Evolutionary conservation across 2,797 vertebrate species (phyloP).

Genomic region (Brachyalestes nurse): DNA sequence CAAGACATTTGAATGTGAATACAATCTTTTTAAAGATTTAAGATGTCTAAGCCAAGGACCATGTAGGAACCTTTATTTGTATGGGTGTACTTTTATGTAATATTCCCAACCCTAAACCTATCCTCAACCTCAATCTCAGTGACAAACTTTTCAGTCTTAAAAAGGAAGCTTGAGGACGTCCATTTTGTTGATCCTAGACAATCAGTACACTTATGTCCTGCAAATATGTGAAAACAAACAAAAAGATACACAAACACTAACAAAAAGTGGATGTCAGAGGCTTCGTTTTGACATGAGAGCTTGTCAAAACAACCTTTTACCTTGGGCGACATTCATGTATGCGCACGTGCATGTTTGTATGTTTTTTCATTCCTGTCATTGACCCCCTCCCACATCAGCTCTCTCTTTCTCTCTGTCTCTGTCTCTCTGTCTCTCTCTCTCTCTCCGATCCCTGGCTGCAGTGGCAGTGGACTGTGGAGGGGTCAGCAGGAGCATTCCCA

Average conservation of each 20-base stretch:
- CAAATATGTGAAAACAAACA: not conserved
- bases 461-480: slow-evolving; percentile 34
- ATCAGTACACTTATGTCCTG: not conserved
- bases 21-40: too few species aligned
- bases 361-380: slow-evolving; percentile 33
- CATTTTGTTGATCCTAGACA: not conserved
- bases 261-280: slow-evolving; percentile 26
- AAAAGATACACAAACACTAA: slow-evolving; percentile 12
- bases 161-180: not conserved
- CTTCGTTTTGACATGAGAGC: not conserved
- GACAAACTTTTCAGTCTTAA: not conserved
- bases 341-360: slow-evolving; percentile 23
- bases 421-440: not conserved
- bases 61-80: too few species aligned
- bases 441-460: slow-evolving; percentile 16
- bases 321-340: not conserved
- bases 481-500: slow-evolving; percentile 46
- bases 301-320: slow-evolving; percentile 1
- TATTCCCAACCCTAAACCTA: too few species aligned
- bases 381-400: not conserved
- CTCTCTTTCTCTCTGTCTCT: not conserved
- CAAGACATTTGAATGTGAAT: too few species aligned
- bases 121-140: too few species aligned
- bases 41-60: too few species aligned
- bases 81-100: too few species aligned